phyloP scores from a whole-genome alignment of 2,113 vertebrate species.

The Nymphicus hollandicus region DNA sequence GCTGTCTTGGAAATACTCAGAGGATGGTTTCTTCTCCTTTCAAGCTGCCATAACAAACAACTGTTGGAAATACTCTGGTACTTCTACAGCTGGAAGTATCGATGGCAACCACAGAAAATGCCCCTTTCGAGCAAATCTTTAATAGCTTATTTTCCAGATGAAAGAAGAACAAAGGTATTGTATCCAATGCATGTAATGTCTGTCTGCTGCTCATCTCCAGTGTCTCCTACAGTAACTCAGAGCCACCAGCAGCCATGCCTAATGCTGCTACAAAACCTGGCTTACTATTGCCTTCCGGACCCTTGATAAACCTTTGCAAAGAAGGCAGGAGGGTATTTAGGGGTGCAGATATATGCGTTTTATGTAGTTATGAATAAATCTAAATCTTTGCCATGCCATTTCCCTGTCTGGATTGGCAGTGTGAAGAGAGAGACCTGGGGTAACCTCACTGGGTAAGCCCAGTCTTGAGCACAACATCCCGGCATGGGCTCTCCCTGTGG shows the following conservation, averaged over 20 bases:
- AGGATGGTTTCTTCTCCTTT: not conserved
- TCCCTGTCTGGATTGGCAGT: not conserved
- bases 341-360: not conserved
- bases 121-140: not conserved
- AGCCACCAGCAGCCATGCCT: not conserved
- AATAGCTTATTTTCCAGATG: not conserved
- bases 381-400: not conserved
- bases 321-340: fast-evolving
- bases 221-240: not conserved
- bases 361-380: not conserved
- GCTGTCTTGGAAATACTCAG: not conserved
- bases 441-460: not conserved
- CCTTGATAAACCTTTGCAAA: not conserved
- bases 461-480: fast-evolving
- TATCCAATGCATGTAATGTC: not conserved
- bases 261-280: not conserved
- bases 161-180: not conserved
- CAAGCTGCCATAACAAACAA: not conserved
- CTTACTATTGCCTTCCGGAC: not conserved
- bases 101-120: not conserved
- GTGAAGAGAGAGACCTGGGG: not conserved
- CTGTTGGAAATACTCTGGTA: not conserved
- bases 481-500: fast-evolving
- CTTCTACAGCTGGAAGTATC: not conserved
- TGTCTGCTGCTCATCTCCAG: not conserved